phyloP scores from a whole-genome alignment of 2,113 vertebrate species.

The Conger conger region DNA sequence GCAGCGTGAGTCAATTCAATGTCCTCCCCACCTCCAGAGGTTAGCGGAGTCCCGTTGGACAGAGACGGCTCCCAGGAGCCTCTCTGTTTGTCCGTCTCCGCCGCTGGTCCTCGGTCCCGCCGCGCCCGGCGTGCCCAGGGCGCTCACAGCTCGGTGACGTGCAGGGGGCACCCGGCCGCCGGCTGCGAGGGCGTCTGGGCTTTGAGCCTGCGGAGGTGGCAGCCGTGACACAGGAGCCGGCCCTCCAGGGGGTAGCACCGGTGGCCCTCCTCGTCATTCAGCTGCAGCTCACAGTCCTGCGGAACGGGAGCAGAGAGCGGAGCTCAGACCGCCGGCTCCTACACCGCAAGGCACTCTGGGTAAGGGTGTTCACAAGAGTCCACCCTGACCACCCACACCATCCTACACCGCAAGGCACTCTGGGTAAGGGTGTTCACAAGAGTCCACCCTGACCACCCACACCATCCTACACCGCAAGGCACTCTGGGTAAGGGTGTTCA shows the following conservation, averaged over 20 bases:
- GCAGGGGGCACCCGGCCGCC: constrained; percentile 80
- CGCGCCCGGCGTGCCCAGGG: constrained; percentile 24
- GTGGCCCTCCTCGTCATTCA: constrained; percentile 93
- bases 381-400: too few relatives aligned
- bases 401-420: neutral
- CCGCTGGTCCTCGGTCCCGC: constrained; percentile 5
- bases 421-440: too few relatives aligned
- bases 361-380: too few relatives aligned
- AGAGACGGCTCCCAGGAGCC: neutral
- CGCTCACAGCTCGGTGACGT: constrained; percentile 90
- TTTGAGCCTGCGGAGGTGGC: constrained; percentile 88
- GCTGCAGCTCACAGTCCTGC: constrained; percentile 91
- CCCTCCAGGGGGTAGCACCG: constrained; percentile 94
- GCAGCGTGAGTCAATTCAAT: neutral
- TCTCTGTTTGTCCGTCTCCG: constrained; percentile 26
- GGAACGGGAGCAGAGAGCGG: constrained; percentile 14
- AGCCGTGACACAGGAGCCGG: constrained; percentile 90
- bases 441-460: too few relatives aligned
- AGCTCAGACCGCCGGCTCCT: neutral
- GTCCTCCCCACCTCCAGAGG: neutral
- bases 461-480: neutral
- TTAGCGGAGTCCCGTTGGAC: neutral
- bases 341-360: neutral
- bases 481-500: too few relatives aligned
- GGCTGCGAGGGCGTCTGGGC: constrained; percentile 67